phyloP scores from a whole-genome alignment of 2,113 vertebrate species.

The Nothocercus nigrocapillus region DNA sequence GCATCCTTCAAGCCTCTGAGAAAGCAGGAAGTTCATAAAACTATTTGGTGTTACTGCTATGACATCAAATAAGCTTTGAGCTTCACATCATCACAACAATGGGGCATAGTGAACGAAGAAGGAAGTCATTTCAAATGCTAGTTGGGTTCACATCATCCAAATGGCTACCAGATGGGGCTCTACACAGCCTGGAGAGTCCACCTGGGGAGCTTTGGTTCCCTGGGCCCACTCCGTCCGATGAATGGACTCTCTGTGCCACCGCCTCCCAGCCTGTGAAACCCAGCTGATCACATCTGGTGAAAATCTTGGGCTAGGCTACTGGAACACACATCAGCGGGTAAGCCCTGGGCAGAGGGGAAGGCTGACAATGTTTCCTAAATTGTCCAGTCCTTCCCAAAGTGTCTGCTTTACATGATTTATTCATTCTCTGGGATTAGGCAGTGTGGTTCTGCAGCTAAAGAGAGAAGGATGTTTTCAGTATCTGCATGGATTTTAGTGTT shows the following conservation, averaged over 20 bases:
- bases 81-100: neutral
- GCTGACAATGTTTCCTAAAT: conserved; percentile 2
- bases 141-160: neutral
- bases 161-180: conserved; percentile 55
- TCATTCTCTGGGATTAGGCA: conserved; percentile 24
- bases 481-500: neutral
- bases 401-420: neutral
- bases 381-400: neutral
- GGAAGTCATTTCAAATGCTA: neutral
- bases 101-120: neutral
- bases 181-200: neutral
- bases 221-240: neutral
- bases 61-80: neutral
- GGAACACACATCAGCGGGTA: neutral
- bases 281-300: conserved; percentile 40
- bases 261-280: neutral
- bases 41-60: neutral
- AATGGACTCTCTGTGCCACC: conserved; percentile 56
- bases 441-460: neutral
- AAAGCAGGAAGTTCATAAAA: neutral
- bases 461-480: neutral
- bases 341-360: neutral
- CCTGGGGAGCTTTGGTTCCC: neutral
- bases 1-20: neutral
- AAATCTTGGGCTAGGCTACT: neutral